Base-by-base conservation (phyloP, 1,140 invertebrate genomes). In the Polyergus mexicanus region DNA sequence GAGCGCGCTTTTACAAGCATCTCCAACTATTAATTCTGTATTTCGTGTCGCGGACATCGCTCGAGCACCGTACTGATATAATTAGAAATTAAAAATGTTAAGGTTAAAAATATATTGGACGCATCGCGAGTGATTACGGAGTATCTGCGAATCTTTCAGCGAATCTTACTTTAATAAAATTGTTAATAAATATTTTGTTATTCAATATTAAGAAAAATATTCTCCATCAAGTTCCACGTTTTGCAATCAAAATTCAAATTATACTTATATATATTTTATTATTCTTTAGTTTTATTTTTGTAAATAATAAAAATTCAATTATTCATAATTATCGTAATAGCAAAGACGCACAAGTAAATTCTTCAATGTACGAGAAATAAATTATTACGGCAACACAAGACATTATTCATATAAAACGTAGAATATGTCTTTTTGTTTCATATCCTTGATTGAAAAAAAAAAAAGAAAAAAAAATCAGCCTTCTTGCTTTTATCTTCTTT, bases 61-160 rank as follows among this genome's bases (percentile, higher is more conserved):
- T 32, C 60, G 35, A 71, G 56, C n/a, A 44, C 28, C 19, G 32
- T 32, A 44, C n/a, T 60, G 41, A 25, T 66, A 35, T 78, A 66
- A 78, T 66, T 66, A 78, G n/a, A 51, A n/a, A 65, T 77, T 65
- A 16, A 28, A 51, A 41, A 51, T 19, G 60, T n/a, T 7, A n/a
- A 3, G 32, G 25, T 28, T 28, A 28, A n/a, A 63, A 76, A n/a
- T 16, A 19, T 63, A 28, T 44, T 25, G 25, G 38, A 16, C 16
- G 56, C 41, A 5, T 62, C 56, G 10, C 35, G 38, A 62, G 10
- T 62, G 28, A 41, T 11, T 22, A 22, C 28, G 7, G 7, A 11
- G 35, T 28, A 22, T 38, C 13, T 10, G 28, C 13, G 25, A 19
- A n/a, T 62, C 44, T 32, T n/a, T 13, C 2, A 16, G 13, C 35